Base-by-base conservation (phyloP, 1,140 invertebrate species). In the Geopemphigus sp. region DNA sequence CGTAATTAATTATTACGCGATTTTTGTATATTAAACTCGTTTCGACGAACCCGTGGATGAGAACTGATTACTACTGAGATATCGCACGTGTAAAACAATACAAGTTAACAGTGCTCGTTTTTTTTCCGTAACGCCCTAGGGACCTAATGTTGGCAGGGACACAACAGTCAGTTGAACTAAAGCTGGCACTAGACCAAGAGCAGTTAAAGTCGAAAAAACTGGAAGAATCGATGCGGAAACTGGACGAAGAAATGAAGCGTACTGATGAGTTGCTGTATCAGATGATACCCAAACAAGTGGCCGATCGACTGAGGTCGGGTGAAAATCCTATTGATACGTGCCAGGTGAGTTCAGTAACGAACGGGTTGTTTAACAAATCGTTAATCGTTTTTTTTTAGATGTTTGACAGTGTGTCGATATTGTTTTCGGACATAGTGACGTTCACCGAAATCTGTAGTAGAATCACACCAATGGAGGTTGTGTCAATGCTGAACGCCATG, bases 201-300 rank as follows among this genome's bases (percentile, higher is more conserved):
- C 94, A 98, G 84, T 91, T 96, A 83, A 98, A 98, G 85, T 97
- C 95, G 82, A 96, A 96, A 84, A 97, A 97, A 83, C 85, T 99
- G 45, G 95, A 98, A 84, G 95, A 98, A 83, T 97, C 95, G 0
- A 98, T 98, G 95, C 88, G 92, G 82, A 96, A 97, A 86, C 85
- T 99, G 82, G 95, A 98, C 84, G 92, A 94, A 81, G 96, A 98
- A 85, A 98, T 98, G 95, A 92, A 92, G 83, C 88, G 95, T 80
- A 98, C 97, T 0, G 96, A 99, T 84, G 95, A 97, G 82, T 86
- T 99, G 1, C 86, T 98, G 0, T 98, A 98, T 86, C 97, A 98
- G 87, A 98, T 98, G 96, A 98, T 99, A 88, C 97, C 97, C 10
- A 98, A 97, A 86, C 93, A 95, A 85, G 95, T 98, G 0, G 96